Base-by-base conservation (phyloP, 2,888 invertebrate genomes). In the Sinotaia quadrata region DNA sequence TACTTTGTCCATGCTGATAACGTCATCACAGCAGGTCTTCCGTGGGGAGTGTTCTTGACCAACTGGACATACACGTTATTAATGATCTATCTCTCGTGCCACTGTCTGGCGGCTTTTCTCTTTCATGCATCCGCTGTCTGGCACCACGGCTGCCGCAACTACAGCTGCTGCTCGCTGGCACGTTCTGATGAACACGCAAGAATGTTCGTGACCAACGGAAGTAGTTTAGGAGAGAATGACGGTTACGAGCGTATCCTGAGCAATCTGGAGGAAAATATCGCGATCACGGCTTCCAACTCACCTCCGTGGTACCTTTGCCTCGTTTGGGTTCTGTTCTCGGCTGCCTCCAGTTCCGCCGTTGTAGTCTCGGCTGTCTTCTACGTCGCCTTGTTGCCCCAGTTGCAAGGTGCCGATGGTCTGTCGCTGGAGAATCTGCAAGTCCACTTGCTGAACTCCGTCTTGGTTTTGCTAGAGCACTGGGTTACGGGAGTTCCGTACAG, bases 1-100 rank as follows among this genome's bases (percentile, higher is more conserved):
- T 27, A 36, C 15, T 34, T 8, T n/a, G 10, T 37, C 33, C 31
- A 4, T 33, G 12, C 18, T 12, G 4, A 4, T 34, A 27, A 18
- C 52, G 15, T 21, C n/a, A 15, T 31, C 24, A n/a, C 18, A 31
- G n/a, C 2, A 21, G 8, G 4, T 24, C 18, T 47, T 4, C n/a
- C 81, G 27, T 81, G 78, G 75, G 73, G 74, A 12, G 82, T 79
- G 12, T 86, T 78, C 65, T 76, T 86, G 24, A 86, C 86, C n/a
- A 84, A 80, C 71, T 86, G 86, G 86, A 79, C 84, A 15, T 86
- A 84, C 72, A 67, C 79, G 5, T 63, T 83, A 34, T 75, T 85
- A 8, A 75, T 80, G 2, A 31, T 80, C 8, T 81, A 85, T 59
- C 68, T 84, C 15, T 63, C 78, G 24, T 31, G 76, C 0, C 77